A percentile compares a stretch with the other conserved stretches of the same genome.
phyloP scores from a whole-genome alignment of 2,113 vertebrate species.

The Hypanus sabinus region DNA sequence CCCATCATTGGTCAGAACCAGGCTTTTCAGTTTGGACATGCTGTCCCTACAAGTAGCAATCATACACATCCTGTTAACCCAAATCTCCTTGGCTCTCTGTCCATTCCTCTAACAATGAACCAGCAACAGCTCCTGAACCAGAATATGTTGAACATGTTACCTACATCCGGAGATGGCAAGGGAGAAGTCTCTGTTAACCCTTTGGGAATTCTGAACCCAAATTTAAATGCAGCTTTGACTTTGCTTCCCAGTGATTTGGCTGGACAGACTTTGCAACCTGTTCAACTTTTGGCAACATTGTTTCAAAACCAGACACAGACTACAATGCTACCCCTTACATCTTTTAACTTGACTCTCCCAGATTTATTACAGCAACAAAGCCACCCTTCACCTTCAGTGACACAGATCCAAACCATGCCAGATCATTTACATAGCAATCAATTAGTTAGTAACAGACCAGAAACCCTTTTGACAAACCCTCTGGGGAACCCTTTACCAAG shows the following conservation, averaged over 20 bases:
- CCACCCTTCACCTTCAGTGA: slow-evolving; percentile 55
- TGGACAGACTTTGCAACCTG: slow-evolving; percentile 66
- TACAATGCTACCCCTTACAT: slow-evolving; percentile 63
- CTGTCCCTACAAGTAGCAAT: slow-evolving; percentile 62
- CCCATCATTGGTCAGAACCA: slow-evolving; percentile 64
- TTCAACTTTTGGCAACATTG: slow-evolving; percentile 65
- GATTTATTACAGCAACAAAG: slow-evolving; percentile 61
- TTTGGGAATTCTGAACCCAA: slow-evolving; percentile 68
- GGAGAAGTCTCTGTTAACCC: slow-evolving; percentile 69
- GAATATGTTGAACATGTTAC: slow-evolving; percentile 71
- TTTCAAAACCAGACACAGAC: slow-evolving; percentile 70
- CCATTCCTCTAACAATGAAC: slow-evolving; percentile 70
- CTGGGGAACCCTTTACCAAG: slow-evolving; percentile 53
- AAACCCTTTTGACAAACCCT: slow-evolving; percentile 60
- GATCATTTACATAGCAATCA: slow-evolving; percentile 61
- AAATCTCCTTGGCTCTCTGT: slow-evolving; percentile 67
- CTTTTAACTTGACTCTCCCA: slow-evolving; percentile 67
- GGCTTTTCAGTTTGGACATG: slow-evolving; percentile 64
- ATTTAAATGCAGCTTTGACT: slow-evolving; percentile 65
- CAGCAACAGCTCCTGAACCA: slow-evolving; percentile 76
- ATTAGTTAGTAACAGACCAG: slow-evolving; percentile 58
- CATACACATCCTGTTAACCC: slow-evolving; percentile 64
- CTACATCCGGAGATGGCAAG: slow-evolving; percentile 72
- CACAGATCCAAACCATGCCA: slow-evolving; percentile 55
- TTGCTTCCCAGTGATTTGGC: slow-evolving; percentile 66